Conservation (phyloP, 2,797 vertebrate genomes). For the Acanthiza pusilla region DNA sequence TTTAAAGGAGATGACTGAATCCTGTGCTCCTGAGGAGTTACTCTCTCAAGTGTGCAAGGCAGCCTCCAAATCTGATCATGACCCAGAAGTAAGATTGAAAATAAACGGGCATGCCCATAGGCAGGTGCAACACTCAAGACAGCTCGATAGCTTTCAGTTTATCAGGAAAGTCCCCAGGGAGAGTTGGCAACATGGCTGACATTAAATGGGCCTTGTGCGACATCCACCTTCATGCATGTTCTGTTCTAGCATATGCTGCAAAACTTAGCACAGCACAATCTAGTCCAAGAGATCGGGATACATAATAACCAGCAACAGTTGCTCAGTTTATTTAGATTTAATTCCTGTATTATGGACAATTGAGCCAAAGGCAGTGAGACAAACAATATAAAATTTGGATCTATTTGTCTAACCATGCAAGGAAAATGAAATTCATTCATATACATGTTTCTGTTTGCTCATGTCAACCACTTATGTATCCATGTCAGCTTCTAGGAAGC, state of each 20-base stretch:
- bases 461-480: neutral
- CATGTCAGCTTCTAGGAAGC: neutral
- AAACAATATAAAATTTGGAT: neutral
- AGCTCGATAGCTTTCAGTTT: neutral
- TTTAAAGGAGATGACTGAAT: neutral
- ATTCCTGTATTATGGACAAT: neutral
- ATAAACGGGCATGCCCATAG: neutral
- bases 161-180: neutral
- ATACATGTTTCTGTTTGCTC: neutral
- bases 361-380: neutral
- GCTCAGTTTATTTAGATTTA: neutral
- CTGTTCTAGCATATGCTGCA: neutral
- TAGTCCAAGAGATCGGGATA: neutral
- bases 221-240: neutral
- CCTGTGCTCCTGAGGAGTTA: neutral
- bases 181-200: rapidly evolving
- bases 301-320: neutral
- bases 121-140: neutral
- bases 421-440: neutral
- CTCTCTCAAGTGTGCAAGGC: neutral
- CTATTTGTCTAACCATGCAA: neutral
- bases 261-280: neutral
- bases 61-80: neutral
- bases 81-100: neutral
- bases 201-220: neutral